Evolutionary conservation across 2,888 invertebrate species (phyloP).

Genomic region (Proisotoma minuta): DNA sequence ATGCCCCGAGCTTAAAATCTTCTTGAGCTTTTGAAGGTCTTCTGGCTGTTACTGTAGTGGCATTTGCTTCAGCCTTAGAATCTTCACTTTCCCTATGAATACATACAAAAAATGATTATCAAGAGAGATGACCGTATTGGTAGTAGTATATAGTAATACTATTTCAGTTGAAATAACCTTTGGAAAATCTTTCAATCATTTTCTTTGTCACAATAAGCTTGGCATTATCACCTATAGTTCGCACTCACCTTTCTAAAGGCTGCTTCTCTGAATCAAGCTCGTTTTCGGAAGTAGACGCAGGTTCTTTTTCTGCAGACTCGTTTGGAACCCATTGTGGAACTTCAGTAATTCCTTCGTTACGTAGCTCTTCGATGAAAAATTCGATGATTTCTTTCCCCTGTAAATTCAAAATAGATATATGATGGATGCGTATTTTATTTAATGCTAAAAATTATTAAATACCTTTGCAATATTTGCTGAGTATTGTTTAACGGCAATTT

Average conservation of each 20-base stretch:
- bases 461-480: conserved; percentile 75
- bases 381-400: conserved; percentile 93
- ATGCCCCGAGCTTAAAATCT: conserved; percentile 52
- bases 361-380: conserved; percentile 72
- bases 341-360: conserved; percentile 66
- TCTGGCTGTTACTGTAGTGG: background rate
- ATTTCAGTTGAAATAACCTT: no score
- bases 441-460: conserved; percentile 14
- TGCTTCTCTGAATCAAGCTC: no score
- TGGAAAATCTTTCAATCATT: no score
- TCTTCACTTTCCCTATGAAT: conserved; percentile 1
- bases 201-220: no score
- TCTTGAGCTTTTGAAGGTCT: conserved; percentile 23
- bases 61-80: conserved; percentile 5
- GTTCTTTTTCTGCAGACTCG: no score
- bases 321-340: conserved; percentile 60
- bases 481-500: conserved; percentile 93
- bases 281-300: no score
- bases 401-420: conserved; percentile 33
- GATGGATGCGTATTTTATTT: background rate
- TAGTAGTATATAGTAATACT: no score
- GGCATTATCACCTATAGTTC: no score
- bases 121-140: no score
- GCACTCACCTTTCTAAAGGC: no score
- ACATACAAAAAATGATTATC: no score